phyloP scores from a whole-genome alignment of 1,140 invertebrate species.

The Halesus radiatus region DNA sequence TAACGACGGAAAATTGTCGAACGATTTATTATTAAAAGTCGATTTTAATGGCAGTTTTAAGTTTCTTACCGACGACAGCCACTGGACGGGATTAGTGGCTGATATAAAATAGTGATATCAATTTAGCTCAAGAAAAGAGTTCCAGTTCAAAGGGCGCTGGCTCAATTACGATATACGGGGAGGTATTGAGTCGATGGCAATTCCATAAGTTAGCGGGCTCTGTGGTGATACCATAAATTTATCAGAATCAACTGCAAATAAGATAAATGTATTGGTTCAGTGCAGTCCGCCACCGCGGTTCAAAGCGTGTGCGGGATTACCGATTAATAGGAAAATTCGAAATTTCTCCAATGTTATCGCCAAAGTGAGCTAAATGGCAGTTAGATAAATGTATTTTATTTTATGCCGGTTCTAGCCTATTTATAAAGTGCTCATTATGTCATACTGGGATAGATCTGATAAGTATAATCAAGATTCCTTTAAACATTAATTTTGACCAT shows the following conservation, averaged over 20 bases:
- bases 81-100: neutral
- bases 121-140: neutral
- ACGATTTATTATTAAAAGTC: neutral
- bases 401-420: too few species aligned
- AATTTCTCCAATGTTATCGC: too few species aligned
- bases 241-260: constrained; percentile 52
- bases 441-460: too few species aligned
- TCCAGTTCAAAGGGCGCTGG: neutral
- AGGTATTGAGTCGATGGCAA: constrained; percentile 6
- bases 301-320: too few species aligned
- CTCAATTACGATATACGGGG: neutral
- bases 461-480: too few species aligned
- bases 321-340: too few species aligned
- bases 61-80: constrained; percentile 1
- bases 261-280: constrained; percentile 54
- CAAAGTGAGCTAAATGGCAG: too few species aligned
- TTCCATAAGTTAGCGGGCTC: neutral
- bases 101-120: constrained; percentile 20
- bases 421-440: too few species aligned
- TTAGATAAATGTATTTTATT: too few species aligned
- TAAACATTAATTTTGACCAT: too few species aligned
- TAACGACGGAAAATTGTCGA: neutral
- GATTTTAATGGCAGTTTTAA: constrained; percentile 17
- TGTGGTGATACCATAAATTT: constrained; percentile 42
- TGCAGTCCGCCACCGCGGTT: constrained; percentile 6